Percentiles rank a stretch among this genome's conserved stretches.
phyloP scores from a whole-genome alignment of 2,113 vertebrate genomes.

The Fulica atra region DNA sequence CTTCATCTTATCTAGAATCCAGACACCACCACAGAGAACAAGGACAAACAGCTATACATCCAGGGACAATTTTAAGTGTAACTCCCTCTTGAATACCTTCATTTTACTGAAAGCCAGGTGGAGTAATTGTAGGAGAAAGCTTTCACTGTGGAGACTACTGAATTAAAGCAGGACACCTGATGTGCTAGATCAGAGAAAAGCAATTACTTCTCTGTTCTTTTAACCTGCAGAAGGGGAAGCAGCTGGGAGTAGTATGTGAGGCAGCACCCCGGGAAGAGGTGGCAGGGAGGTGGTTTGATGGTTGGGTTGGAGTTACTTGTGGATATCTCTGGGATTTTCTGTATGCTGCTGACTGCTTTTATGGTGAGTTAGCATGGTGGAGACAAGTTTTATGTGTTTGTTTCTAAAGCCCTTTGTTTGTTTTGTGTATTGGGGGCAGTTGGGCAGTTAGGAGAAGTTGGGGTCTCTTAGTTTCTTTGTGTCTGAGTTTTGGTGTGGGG shows the following conservation, averaged over 20 bases:
- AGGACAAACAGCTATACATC: background rate
- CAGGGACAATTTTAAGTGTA: background rate
- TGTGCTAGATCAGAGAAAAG: background rate
- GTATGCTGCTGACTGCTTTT: fast-evolving
- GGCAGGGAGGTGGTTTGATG: background rate
- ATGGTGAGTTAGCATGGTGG: background rate
- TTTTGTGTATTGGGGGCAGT: fast-evolving
- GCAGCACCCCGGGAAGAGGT: fast-evolving
- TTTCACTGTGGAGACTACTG: background rate
- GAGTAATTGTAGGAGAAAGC: background rate
- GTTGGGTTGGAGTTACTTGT: fast-evolving
- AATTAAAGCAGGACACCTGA: background rate
- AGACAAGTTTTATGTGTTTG: fast-evolving
- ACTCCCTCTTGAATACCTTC: background rate
- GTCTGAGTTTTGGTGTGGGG: background rate
- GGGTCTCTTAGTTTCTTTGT: background rate
- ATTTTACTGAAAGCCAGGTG: background rate
- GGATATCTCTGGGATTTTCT: fast-evolving
- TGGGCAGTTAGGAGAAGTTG: background rate
- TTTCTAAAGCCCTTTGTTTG: background rate
- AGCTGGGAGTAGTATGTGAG: background rate
- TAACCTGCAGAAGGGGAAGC: background rate
- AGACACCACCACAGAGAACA: background rate
- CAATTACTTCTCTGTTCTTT: background rate
- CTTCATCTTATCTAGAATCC: background rate